Percentiles rank a stretch among this genome's conserved stretches.
These are phyloP conservation scores for Siphlonurus alternatus DNA, from an alignment of 2,888 invertebrate species.

Conservation along the genomic window DNA sequence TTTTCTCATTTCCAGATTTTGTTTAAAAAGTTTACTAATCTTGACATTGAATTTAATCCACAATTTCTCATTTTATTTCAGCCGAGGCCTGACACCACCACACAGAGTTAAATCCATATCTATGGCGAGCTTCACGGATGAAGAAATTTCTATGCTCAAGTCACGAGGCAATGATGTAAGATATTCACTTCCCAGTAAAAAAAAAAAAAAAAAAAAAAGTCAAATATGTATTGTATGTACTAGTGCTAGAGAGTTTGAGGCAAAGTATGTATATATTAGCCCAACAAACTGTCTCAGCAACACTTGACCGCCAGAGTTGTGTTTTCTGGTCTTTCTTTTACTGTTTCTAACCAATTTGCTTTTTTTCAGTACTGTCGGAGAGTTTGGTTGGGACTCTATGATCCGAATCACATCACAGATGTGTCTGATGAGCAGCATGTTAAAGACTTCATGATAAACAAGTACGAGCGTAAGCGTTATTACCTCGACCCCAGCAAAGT, in stretches of 20 bases:
- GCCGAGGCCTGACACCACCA: conserved; percentile 92
- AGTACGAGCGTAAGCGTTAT: conserved; percentile 55
- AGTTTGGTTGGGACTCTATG: conserved; percentile 85
- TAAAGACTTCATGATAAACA: conserved; percentile 83
- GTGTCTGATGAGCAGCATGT: conserved; percentile 78
- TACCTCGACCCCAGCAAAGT: conserved; percentile 28
- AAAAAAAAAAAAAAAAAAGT: not conserved
- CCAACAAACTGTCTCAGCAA: too few relatives aligned
- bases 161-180: conserved; percentile 71
- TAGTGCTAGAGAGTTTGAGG: too few relatives aligned
- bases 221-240: not conserved
- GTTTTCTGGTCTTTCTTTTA: too few relatives aligned
- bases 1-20: not conserved
- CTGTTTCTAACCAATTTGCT: too few relatives aligned
- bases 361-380: conserved; percentile 54
- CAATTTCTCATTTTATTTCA: conserved; percentile 37
- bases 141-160: conserved; percentile 85
- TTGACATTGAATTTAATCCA: too few relatives aligned
- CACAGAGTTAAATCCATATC: conserved; percentile 97
- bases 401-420: conserved; percentile 37
- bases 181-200: too few relatives aligned
- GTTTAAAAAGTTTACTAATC: not conserved
- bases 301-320: too few relatives aligned
- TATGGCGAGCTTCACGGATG: conserved; percentile 92
- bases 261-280: too few relatives aligned